Percentiles rank a stretch among this genome's conserved stretches.
These are phyloP conservation scores for Aricia agestis DNA, from an alignment of 1,140 invertebrate genomes.

Conservation along the genomic window DNA sequence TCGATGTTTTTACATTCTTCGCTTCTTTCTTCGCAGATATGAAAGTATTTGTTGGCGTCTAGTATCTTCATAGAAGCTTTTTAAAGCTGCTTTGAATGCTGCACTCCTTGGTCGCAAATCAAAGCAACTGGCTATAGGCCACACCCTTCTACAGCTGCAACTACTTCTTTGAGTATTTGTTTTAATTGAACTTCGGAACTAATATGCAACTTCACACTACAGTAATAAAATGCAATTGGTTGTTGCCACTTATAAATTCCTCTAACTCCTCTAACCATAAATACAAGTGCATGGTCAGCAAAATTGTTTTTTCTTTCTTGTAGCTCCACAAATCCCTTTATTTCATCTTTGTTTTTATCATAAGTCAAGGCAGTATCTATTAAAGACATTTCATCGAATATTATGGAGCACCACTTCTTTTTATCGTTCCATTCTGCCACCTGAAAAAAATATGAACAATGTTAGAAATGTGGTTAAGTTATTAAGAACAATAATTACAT, in stretches of 20 bases:
- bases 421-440: conserved; percentile 6
- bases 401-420: conserved; percentile 6
- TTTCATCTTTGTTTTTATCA: conserved; percentile 1
- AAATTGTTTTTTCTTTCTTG: conserved; percentile 4
- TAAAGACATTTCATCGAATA: conserved; percentile 13
- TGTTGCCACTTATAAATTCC: too few relatives aligned
- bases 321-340: conserved; percentile 8
- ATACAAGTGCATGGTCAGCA: conserved; percentile 6
- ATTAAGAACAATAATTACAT: too few relatives aligned
- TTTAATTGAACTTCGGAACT: conserved; percentile 20
- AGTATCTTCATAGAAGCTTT: conserved; percentile 10
- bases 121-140: conserved; percentile 17
- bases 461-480: too few relatives aligned
- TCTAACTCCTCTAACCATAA: conserved; percentile 9
- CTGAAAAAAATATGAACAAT: conserved; percentile 8
- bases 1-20: too few relatives aligned
- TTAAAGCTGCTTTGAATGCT: conserved; percentile 11
- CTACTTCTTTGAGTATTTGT: conserved; percentile 23
- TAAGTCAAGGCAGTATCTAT: neutral
- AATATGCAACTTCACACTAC: conserved; percentile 24
- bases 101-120: conserved; percentile 18
- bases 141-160: conserved; percentile 8
- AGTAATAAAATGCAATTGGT: neutral
- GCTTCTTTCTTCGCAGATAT: too few relatives aligned
- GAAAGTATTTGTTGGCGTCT: conserved; percentile 9